These are phyloP conservation scores for Cyaniris semiargus DNA, from an alignment of 2,888 invertebrate species.

Conservation along the genomic window DNA sequence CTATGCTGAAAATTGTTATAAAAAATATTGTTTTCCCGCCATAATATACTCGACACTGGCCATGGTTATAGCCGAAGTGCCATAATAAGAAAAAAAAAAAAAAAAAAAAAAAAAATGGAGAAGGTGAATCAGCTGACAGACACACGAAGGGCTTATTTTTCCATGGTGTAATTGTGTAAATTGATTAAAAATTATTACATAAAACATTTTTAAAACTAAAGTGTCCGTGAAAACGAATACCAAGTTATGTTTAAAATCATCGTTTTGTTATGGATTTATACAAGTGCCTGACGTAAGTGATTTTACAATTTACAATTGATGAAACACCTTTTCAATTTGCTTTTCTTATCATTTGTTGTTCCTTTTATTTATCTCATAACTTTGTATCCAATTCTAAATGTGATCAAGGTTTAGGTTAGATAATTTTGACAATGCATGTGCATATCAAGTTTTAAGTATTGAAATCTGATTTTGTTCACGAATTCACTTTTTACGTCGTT, in stretches of 20 bases:
- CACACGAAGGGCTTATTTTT: slow-evolving; percentile 66
- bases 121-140: slow-evolving; percentile 75
- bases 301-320: slow-evolving; percentile 29
- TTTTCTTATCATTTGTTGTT: slow-evolving; percentile 18
- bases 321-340: slow-evolving; percentile 4
- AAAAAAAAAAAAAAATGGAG: slow-evolving; percentile 41
- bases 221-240: slow-evolving; percentile 25
- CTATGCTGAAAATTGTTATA: no score
- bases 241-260: slow-evolving; percentile 30
- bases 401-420: slow-evolving; percentile 5
- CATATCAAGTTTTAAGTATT: background rate
- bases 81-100: no score
- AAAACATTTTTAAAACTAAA: slow-evolving; percentile 52
- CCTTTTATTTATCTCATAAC: background rate
- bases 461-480: background rate
- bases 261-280: slow-evolving; percentile 28
- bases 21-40: no score
- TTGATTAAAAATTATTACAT: slow-evolving; percentile 70
- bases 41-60: no score
- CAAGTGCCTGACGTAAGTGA: slow-evolving; percentile 29
- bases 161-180: slow-evolving; percentile 61
- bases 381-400: slow-evolving; percentile 3
- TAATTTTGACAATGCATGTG: background rate
- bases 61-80: no score
- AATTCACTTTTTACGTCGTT: background rate